Percentiles rank a stretch among this genome's conserved stretches.
Evolutionary conservation across 2,113 vertebrate genomes (phyloP).

Genomic region (cattle (Bos taurus)): ARS-UCD2.0 NC_037330.1:67449001-67449500

Average conservation of each 20-base stretch:
- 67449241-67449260: neutral
- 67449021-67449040: neutral
- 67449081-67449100: neutral
- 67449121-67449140: neutral
- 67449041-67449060: neutral
- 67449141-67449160: conserved; percentile 51
- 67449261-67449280: neutral
- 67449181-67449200: conserved; percentile 14
- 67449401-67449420: neutral
- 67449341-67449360: neutral
- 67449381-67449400: neutral
- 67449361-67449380: neutral
- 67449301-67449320: conserved; percentile 21
- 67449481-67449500: neutral
- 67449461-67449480: neutral
- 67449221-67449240: conserved; percentile 14
- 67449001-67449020: neutral
- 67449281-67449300: neutral
- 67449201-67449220: neutral
- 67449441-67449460: neutral
- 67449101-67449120: conserved; percentile 28
- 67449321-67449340: neutral
- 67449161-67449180: conserved; percentile 33
- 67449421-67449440: neutral
- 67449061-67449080: neutral